A percentile compares a stretch with the other conserved stretches of the same genome.
Evolutionary conservation across 2,113 vertebrate genomes (phyloP).

Genomic region (Lethenteron reissneri): DNA sequence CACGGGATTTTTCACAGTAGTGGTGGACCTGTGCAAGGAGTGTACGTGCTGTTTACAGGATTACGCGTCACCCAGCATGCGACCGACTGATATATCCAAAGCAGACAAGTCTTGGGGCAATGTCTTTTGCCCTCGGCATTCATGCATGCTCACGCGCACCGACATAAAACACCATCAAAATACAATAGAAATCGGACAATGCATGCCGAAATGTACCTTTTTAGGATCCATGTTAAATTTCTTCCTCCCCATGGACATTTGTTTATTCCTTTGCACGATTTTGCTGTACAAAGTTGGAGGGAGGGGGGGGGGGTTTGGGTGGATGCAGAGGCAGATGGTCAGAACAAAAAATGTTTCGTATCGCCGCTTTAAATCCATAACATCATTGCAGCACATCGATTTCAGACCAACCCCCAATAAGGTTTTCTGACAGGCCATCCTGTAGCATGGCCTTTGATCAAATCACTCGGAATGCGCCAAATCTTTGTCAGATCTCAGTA

Average conservation of each 20-base stretch:
- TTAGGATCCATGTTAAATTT: slow-evolving; percentile 99
- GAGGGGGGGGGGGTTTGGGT: background rate
- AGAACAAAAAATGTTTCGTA: background rate
- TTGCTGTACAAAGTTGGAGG: slow-evolving; percentile 29
- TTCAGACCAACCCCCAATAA: background rate
- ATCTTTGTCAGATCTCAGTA: too few relatives aligned
- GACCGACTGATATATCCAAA: too few relatives aligned
- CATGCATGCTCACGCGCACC: too few relatives aligned
- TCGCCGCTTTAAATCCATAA: too few relatives aligned
- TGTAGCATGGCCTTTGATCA: background rate
- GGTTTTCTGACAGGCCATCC: background rate
- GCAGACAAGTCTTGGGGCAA: too few relatives aligned
- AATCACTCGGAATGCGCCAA: too few relatives aligned
- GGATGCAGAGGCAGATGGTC: background rate
- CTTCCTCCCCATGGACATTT: slow-evolving; percentile 91
- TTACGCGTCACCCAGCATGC: too few relatives aligned
- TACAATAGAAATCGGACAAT: background rate
- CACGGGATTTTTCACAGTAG: too few relatives aligned
- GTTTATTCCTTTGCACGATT: slow-evolving; percentile 84
- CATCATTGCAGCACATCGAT: background rate
- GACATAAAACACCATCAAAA: too few relatives aligned
- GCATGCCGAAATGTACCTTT: slow-evolving; percentile 37
- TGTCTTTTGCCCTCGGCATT: too few relatives aligned
- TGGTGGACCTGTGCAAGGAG: too few relatives aligned
- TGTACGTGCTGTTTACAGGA: too few relatives aligned